Evolutionary conservation across 2,888 invertebrate genomes (phyloP).

Genomic region (Drosophila siamana): DNA sequence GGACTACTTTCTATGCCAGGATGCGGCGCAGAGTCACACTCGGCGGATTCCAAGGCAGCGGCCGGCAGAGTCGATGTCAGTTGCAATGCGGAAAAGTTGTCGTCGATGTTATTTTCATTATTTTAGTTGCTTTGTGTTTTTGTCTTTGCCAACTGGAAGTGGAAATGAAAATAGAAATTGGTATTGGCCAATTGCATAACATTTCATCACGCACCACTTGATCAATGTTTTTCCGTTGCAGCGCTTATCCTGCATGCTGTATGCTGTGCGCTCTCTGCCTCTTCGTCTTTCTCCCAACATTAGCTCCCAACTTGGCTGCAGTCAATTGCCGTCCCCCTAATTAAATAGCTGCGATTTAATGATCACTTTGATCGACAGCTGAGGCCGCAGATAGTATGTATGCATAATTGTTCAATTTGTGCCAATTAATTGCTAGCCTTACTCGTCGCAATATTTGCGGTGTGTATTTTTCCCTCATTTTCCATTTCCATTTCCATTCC

Average conservation of each 20-base stretch:
- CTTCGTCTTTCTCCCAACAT: conserved; percentile 3
- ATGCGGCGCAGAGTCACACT: conserved; percentile 49
- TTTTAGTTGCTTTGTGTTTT: conserved; percentile 7
- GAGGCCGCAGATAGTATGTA: conserved; percentile 39
- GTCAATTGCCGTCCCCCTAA: conserved; percentile 51
- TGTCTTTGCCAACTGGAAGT: not conserved
- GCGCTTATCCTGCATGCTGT: conserved; percentile 24
- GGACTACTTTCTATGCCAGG: conserved; percentile 79
- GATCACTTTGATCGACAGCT: conserved; percentile 52
- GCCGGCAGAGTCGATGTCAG: conserved; percentile 20
- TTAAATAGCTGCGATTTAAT: conserved; percentile 44
- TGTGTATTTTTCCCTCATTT: conserved; percentile 9
- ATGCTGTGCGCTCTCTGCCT: conserved; percentile 1
- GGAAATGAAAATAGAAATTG: conserved; percentile 52
- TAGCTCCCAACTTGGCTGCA: conserved; percentile 3
- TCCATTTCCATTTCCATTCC: conserved; percentile 23
- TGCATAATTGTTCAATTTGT: conserved; percentile 56
- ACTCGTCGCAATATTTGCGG: conserved; percentile 1
- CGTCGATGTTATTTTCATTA: conserved; percentile 10
- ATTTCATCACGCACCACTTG: conserved; percentile 65
- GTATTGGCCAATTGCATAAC: conserved; percentile 68
- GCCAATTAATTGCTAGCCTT: conserved; percentile 38
- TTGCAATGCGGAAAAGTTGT: conserved; percentile 64
- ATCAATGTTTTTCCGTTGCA: conserved; percentile 46
- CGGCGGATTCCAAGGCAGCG: conserved; percentile 47